These are phyloP conservation scores for Siniperca obscura DNA, from an alignment of 2,797 vertebrate genomes.

Conservation along the genomic window DNA sequence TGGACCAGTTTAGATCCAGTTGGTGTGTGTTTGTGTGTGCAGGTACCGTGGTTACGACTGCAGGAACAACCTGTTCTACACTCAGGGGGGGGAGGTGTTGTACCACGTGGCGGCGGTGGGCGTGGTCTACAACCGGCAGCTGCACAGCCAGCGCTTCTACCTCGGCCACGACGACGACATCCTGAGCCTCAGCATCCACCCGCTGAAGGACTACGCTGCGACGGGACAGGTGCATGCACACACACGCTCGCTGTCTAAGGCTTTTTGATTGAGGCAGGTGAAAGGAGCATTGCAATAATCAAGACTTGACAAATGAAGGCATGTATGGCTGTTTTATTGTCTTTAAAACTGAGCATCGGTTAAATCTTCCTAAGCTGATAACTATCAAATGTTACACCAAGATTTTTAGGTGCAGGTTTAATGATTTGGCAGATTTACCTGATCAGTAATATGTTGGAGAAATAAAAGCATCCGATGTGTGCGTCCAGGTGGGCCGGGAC, in stretches of 20 bases:
- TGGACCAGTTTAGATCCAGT: neutral
- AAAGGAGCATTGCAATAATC: too few species aligned
- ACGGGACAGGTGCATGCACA: slow-evolving; percentile 89
- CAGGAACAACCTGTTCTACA: slow-evolving; percentile 97
- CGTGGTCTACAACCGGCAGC: slow-evolving; percentile 92
- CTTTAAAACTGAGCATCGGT: too few species aligned
- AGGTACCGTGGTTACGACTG: slow-evolving; percentile 97
- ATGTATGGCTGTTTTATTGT: too few species aligned
- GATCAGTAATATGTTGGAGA: too few species aligned
- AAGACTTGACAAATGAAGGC: too few species aligned
- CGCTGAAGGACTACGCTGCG: slow-evolving; percentile 94
- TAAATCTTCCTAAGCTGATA: too few species aligned
- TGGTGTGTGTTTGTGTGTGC: slow-evolving; percentile 33
- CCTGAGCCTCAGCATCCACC: slow-evolving; percentile 93
- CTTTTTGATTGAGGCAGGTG: too few species aligned
- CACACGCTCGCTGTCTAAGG: neutral
- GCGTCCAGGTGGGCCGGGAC: slow-evolving; percentile 92
- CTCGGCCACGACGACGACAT: slow-evolving; percentile 96
- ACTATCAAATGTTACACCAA: too few species aligned
- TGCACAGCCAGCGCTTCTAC: slow-evolving; percentile 93
- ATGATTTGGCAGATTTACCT: too few species aligned
- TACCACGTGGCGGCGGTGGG: slow-evolving; percentile 94
- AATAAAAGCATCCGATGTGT: neutral
- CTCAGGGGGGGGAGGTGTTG: slow-evolving; percentile 92
- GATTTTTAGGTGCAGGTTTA: too few species aligned